Conservation (phyloP, 2,888 invertebrate genomes). For the Yponomeuta malinellus region DNA sequence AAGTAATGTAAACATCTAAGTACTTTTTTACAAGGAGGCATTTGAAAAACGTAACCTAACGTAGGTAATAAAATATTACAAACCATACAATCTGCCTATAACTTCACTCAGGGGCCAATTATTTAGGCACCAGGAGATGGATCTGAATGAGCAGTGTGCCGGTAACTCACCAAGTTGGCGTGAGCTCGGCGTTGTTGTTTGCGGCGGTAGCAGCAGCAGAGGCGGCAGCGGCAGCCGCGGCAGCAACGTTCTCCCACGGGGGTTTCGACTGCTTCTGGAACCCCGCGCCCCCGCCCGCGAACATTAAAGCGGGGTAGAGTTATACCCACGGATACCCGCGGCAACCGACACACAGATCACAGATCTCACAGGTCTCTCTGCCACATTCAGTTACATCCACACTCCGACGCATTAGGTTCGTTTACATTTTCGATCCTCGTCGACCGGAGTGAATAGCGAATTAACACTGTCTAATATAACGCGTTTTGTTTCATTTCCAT, state of each 20-base stretch:
- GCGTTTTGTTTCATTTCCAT: constrained; percentile 1
- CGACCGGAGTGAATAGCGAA: no score
- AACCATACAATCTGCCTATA: no score
- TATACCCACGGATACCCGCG: constrained; percentile 5
- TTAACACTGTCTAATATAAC: no score
- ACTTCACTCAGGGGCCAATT: no score
- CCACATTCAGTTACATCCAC: not conserved
- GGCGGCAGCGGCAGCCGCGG: constrained; percentile 8
- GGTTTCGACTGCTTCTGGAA: constrained; percentile 65
- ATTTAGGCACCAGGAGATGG: no score
- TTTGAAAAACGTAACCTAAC: no score
- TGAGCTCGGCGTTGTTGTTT: constrained; percentile 31
- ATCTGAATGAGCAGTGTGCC: no score
- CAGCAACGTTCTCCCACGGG: constrained; percentile 51
- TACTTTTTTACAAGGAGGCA: no score
- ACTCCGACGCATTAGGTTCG: not conserved
- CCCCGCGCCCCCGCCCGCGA: constrained; percentile 63
- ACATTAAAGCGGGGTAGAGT: constrained; percentile 40
- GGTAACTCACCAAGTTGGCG: constrained; percentile 47
- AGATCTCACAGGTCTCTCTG: not conserved
- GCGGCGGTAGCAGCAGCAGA: constrained; percentile 2
- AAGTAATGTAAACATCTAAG: no score
- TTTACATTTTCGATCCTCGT: not conserved
- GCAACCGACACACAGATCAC: not conserved
- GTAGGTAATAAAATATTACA: no score